Percentiles rank a stretch among this genome's conserved stretches.
phyloP scores from a whole-genome alignment of 2,888 invertebrate genomes.

The Latrodectus hesperus region DNA sequence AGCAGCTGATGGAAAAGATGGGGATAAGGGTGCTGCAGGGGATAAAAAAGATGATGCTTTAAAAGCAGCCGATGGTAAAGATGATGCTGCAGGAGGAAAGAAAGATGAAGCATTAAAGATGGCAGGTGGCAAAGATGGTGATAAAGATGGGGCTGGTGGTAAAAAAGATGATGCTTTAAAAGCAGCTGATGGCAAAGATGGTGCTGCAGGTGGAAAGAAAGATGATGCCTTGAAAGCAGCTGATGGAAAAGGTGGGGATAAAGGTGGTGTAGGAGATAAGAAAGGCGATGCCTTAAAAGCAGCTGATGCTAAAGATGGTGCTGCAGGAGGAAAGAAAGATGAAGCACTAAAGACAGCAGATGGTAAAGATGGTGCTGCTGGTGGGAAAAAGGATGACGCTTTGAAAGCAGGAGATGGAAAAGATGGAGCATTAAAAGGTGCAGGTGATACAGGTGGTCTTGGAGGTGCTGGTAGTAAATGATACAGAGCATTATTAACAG shows the following conservation, averaged over 20 bases:
- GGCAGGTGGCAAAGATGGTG: not conserved
- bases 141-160: not conserved
- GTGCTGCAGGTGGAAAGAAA: not conserved
- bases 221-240: not conserved
- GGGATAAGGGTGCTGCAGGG: not conserved
- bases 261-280: not conserved
- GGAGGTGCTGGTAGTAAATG: no score
- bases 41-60: not conserved
- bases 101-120: not conserved
- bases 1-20: not conserved
- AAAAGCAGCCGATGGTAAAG: not conserved
- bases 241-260: not conserved
- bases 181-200: not conserved
- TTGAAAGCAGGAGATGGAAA: no score
- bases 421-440: no score
- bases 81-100: not conserved
- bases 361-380: not conserved
- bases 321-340: not conserved
- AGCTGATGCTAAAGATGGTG: not conserved
- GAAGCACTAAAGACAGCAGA: not conserved
- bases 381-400: no score
- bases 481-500: no score
- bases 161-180: not conserved
- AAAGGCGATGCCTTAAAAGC: not conserved
- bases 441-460: no score